Evolutionary conservation across 2,113 vertebrate species (phyloP).

Genomic region (Athene noctua): DNA sequence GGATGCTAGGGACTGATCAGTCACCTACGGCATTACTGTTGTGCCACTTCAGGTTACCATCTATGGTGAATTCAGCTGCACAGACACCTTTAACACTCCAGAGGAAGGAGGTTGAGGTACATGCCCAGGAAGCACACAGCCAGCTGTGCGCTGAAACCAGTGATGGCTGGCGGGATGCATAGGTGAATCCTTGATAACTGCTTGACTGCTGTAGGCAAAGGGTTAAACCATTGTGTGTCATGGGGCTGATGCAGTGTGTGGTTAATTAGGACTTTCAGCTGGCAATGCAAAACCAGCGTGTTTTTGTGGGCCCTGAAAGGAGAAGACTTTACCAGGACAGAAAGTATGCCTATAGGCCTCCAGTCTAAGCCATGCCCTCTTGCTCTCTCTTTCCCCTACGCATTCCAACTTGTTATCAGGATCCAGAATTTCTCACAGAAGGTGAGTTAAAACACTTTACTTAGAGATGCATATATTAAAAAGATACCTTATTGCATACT

Average conservation of each 20-base stretch:
- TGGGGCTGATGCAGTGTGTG: not conserved
- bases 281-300: not conserved
- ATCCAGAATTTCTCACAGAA: not conserved
- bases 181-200: not conserved
- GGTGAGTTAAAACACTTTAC: not conserved
- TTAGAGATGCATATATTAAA: not conserved
- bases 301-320: not conserved
- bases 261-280: not conserved
- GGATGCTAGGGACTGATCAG: not conserved
- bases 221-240: not conserved
- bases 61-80: rapidly evolving
- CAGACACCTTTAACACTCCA: not conserved
- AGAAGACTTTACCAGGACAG: not conserved
- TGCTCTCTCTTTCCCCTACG: not conserved
- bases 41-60: not conserved
- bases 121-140: not conserved
- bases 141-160: not conserved
- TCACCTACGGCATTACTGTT: not conserved
- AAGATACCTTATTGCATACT: not conserved
- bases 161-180: not conserved
- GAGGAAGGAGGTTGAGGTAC: not conserved
- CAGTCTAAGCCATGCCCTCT: not conserved
- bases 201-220: not conserved
- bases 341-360: not conserved
- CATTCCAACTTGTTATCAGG: not conserved